A percentile compares a stretch with the other conserved stretches of the same genome.
Conservation (phyloP, 1,140 invertebrate genomes). For the Papilio aristodemus region DNA sequence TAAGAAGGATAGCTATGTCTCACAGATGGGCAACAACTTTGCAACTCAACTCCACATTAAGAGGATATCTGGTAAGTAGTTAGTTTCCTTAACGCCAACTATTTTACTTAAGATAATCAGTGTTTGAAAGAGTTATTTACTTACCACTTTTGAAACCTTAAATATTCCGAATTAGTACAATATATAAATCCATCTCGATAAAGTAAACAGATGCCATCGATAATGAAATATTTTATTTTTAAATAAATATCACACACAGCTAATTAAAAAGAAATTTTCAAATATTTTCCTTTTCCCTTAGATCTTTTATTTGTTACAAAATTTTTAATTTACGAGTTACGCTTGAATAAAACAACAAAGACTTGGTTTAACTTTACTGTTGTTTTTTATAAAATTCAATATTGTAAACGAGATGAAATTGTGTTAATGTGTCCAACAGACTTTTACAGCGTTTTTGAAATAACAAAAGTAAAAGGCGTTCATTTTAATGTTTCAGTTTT, state of each 20-base stretch:
- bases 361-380: background rate
- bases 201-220: background rate
- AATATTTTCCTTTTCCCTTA: background rate
- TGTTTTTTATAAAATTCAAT: background rate
- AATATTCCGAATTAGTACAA: no score
- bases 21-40: constrained; percentile 79
- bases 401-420: background rate
- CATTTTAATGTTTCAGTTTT: constrained; percentile 13
- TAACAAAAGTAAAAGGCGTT: background rate
- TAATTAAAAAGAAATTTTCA: background rate
- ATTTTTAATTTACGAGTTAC: background rate
- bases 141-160: no score
- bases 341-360: background rate
- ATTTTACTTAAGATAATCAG: no score
- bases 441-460: background rate
- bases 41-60: constrained; percentile 79
- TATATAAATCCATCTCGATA: no score
- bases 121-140: no score
- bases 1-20: constrained; percentile 77
- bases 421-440: background rate
- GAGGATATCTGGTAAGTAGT: constrained; percentile 74
- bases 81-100: no score
- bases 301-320: background rate
- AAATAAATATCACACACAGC: background rate
- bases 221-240: background rate